Evolutionary conservation across 1,140 invertebrate genomes (phyloP).

Genomic region (Drosophila pectinifera): DNA sequence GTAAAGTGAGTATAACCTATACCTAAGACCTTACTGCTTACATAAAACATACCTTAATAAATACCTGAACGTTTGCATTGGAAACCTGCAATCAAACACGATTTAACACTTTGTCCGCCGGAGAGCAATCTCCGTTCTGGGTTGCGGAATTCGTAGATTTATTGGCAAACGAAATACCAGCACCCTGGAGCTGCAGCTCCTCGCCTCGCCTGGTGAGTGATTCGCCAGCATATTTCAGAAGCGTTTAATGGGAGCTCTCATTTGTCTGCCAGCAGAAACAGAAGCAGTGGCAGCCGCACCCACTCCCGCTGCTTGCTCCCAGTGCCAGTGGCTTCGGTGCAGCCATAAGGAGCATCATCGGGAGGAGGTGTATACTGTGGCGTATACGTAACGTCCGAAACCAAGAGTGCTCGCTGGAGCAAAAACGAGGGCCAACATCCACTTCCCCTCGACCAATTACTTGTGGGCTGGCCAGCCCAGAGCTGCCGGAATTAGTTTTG

Average conservation of each 20-base stretch:
- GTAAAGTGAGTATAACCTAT: not conserved
- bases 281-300: too few relatives aligned
- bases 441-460: constrained; percentile 39
- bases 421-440: constrained; percentile 32
- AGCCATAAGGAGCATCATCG: constrained; percentile 35
- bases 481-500: constrained; percentile 46
- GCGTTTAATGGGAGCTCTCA: constrained; percentile 76
- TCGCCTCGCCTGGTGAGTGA: constrained; percentile 51
- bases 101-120: constrained; percentile 39
- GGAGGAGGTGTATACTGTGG: constrained; percentile 43
- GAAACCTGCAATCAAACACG: constrained; percentile 24
- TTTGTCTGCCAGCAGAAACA: constrained; percentile 69
- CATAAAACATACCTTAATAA: not conserved
- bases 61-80: not conserved
- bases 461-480: constrained; percentile 35
- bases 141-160: constrained; percentile 59
- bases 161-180: constrained; percentile 49
- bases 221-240: constrained; percentile 80
- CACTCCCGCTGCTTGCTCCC: constrained; percentile 2
- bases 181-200: constrained; percentile 12
- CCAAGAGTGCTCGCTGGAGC: constrained; percentile 39
- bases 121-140: constrained; percentile 24
- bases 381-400: constrained; percentile 67
- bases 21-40: too few relatives aligned
- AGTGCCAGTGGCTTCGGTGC: constrained; percentile 45